Evolutionary conservation across 2,888 invertebrate genomes (phyloP).

Genomic region (Caenorhabditis sulstoni): DNA sequence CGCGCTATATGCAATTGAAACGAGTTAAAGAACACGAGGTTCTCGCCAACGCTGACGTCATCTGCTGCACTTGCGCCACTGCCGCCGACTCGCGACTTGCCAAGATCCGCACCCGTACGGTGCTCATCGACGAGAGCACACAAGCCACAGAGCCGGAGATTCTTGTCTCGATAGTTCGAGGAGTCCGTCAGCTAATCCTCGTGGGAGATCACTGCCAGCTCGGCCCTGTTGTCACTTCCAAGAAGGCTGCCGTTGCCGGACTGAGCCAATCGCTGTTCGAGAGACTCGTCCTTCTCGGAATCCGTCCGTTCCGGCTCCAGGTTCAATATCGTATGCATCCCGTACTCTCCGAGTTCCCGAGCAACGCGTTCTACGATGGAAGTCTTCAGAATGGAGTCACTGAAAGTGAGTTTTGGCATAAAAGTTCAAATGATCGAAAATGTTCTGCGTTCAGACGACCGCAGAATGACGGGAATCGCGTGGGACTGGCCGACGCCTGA

Average conservation of each 20-base stretch:
- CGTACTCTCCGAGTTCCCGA: slow-evolving; percentile 95
- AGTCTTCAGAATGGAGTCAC: slow-evolving; percentile 98
- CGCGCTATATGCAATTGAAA: slow-evolving; percentile 85
- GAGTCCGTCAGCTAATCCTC: slow-evolving; percentile 95
- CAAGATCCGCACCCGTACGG: slow-evolving; percentile 82
- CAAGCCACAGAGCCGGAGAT: slow-evolving; percentile 83
- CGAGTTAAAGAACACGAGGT: slow-evolving; percentile 62
- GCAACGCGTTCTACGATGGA: slow-evolving; percentile 99
- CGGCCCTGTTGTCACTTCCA: slow-evolving; percentile 98
- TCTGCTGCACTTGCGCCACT: slow-evolving; percentile 98
- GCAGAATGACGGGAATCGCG: slow-evolving; percentile 91
- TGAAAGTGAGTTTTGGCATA: slow-evolving; percentile 84
- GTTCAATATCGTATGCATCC: slow-evolving; percentile 99
- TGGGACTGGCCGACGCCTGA: slow-evolving; percentile 98
- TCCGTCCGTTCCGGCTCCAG: slow-evolving; percentile 87
- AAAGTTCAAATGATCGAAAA: slow-evolving; percentile 4
- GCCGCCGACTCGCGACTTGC: slow-evolving; percentile 96
- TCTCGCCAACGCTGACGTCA: slow-evolving; percentile 91
- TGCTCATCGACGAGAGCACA: slow-evolving; percentile 80
- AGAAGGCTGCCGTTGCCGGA: slow-evolving; percentile 93
- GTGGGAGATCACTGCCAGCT: slow-evolving; percentile 99
- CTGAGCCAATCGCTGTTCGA: slow-evolving; percentile 97
- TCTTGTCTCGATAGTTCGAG: slow-evolving; percentile 98
- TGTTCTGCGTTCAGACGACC: slow-evolving; percentile 85
- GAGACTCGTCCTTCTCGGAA: slow-evolving; percentile 95